Percentiles rank a stretch among this genome's conserved stretches.
phyloP scores from a whole-genome alignment of 2,113 vertebrate species.

The Xiphophorus couchianus region DNA sequence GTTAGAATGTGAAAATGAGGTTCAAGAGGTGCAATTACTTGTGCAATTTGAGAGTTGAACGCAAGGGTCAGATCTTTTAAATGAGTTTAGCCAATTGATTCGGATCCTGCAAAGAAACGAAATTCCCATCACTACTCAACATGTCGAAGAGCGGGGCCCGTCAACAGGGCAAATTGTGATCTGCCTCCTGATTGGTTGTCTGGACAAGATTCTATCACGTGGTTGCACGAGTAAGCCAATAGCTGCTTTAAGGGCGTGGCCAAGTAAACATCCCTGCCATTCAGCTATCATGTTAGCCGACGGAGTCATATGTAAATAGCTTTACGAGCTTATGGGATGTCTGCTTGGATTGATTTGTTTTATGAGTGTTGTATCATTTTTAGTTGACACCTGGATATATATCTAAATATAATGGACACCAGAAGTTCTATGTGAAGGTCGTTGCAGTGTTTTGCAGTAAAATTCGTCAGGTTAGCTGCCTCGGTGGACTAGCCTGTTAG shows the following conservation, averaged over 20 bases:
- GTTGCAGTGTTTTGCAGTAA: conserved; percentile 9
- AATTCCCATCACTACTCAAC: conserved; percentile 1
- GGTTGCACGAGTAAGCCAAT: conserved; percentile 35
- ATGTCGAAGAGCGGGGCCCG: conserved; percentile 2
- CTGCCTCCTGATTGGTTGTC: conserved; percentile 39
- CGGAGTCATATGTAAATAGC: conserved; percentile 37
- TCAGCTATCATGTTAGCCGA: conserved; percentile 58
- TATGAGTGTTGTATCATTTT: background rate
- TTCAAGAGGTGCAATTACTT: too few relatives aligned
- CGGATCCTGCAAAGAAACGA: background rate
- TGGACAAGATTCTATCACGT: conserved; percentile 30
- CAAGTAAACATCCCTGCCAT: conserved; percentile 25
- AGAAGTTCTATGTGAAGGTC: conserved; percentile 21
- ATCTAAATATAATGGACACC: conserved; percentile 45
- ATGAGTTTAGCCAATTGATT: background rate
- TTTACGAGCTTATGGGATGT: conserved; percentile 32
- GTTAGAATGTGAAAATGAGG: background rate
- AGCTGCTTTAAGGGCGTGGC: conserved; percentile 31
- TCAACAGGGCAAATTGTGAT: background rate
- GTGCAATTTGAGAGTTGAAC: too few relatives aligned
- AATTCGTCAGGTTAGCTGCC: conserved; percentile 18
- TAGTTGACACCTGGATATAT: background rate
- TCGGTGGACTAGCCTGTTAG: conserved; percentile 38
- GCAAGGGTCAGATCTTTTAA: background rate
- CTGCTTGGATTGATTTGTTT: background rate